Evolutionary conservation across 2,797 vertebrate genomes (phyloP).

Genomic region (Urocyon cinereoargenteus): DNA sequence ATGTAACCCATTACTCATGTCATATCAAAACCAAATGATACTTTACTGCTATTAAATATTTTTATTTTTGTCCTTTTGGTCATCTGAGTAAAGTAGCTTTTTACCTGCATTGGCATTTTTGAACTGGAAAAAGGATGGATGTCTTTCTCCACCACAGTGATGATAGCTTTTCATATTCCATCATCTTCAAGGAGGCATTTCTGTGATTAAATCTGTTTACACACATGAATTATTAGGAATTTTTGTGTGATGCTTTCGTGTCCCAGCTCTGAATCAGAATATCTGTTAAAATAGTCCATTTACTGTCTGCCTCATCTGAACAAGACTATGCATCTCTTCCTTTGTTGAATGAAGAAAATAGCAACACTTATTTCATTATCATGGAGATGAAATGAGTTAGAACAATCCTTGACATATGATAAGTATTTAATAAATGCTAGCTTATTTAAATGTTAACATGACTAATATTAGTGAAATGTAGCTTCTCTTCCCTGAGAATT

Average conservation of each 20-base stretch:
- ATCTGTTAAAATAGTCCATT: neutral
- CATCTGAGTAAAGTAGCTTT: neutral
- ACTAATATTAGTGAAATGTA: neutral
- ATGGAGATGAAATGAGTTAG: neutral
- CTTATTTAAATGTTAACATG: neutral
- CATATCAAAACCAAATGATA: neutral
- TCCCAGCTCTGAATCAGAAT: neutral
- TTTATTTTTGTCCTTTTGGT: neutral
- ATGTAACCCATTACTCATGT: neutral
- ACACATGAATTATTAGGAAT: constrained; percentile 23
- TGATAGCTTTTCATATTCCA: neutral
- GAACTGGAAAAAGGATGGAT: neutral
- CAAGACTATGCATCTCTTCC: neutral
- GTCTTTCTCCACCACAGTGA: neutral
- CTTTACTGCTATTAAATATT: neutral
- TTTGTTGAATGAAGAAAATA: neutral
- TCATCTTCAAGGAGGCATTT: neutral
- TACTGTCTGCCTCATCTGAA: neutral
- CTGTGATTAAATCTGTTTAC: constrained; percentile 9
- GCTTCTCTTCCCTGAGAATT: neutral
- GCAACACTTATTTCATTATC: neutral
- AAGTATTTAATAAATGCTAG: neutral
- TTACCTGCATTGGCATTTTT: neutral
- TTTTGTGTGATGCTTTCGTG: neutral
- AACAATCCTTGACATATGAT: neutral